phyloP scores from a whole-genome alignment of 2,113 vertebrate species.

The Phylloscopus trochilus region DNA sequence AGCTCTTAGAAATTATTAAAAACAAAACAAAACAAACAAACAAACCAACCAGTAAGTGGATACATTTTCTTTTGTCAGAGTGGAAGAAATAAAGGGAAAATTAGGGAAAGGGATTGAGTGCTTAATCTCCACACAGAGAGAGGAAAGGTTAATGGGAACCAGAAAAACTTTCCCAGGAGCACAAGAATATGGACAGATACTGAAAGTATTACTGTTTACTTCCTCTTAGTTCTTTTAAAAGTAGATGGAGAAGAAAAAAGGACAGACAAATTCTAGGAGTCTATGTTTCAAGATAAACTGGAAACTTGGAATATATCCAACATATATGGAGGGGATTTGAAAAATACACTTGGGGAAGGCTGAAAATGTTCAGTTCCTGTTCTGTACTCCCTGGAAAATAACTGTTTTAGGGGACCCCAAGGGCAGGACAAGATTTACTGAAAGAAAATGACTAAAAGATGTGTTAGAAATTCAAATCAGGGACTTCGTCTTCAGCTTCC shows the following conservation, averaged over 20 bases:
- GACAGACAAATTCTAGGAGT: not conserved
- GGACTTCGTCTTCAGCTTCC: not conserved
- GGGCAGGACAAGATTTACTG: not conserved
- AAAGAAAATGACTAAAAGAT: not conserved
- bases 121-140: not conserved
- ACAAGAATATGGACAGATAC: not conserved
- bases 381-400: not conserved
- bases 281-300: not conserved
- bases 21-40: not conserved
- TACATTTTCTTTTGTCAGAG: not conserved
- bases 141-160: not conserved
- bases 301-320: not conserved
- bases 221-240: not conserved
- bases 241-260: not conserved
- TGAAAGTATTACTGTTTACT: not conserved
- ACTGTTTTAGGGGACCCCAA: not conserved
- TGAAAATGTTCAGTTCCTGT: not conserved
- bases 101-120: not conserved
- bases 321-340: not conserved
- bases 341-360: not conserved
- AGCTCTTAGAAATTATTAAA: not conserved
- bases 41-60: not conserved
- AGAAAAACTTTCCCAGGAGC: not conserved
- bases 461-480: not conserved
- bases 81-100: not conserved